A percentile compares a stretch with the other conserved stretches of the same genome.
These are phyloP conservation scores for Sciurus niger DNA, from an alignment of 2,113 vertebrate species.

Conservation along the genomic window DNA sequence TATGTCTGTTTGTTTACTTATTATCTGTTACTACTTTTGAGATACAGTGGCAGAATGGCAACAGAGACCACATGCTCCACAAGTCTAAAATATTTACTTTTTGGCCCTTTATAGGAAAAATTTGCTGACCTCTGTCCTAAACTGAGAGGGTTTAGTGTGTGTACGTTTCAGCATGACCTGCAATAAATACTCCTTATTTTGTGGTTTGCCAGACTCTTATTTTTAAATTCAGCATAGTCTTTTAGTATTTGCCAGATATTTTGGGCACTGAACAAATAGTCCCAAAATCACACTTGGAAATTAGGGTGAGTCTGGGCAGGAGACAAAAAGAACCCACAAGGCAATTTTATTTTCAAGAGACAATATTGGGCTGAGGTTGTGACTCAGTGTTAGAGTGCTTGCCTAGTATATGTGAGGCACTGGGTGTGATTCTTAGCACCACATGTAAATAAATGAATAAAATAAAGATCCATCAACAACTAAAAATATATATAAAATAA, in stretches of 20 bases:
- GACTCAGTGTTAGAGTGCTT: too few relatives aligned
- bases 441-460: too few relatives aligned
- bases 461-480: too few relatives aligned
- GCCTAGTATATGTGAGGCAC: too few relatives aligned
- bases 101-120: not conserved
- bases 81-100: constrained; percentile 42
- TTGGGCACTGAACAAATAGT: constrained; percentile 56
- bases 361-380: not conserved
- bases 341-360: constrained; percentile 62
- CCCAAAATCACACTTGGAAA: constrained; percentile 57
- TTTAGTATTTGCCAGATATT: constrained; percentile 48
- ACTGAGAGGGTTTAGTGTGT: not conserved
- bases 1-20: not conserved
- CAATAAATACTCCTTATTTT: constrained; percentile 27
- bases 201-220: not conserved
- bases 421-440: too few relatives aligned
- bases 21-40: not conserved
- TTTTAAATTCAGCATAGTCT: constrained; percentile 47
- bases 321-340: not conserved
- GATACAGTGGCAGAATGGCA: not conserved
- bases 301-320: not conserved
- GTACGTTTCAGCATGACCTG: not conserved
- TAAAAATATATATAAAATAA: too few relatives aligned
- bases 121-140: not conserved
- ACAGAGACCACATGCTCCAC: not conserved